These are phyloP conservation scores for Seriola quinqueradiata DNA, from an alignment of 2,113 vertebrate species.

Conservation along the genomic window DNA sequence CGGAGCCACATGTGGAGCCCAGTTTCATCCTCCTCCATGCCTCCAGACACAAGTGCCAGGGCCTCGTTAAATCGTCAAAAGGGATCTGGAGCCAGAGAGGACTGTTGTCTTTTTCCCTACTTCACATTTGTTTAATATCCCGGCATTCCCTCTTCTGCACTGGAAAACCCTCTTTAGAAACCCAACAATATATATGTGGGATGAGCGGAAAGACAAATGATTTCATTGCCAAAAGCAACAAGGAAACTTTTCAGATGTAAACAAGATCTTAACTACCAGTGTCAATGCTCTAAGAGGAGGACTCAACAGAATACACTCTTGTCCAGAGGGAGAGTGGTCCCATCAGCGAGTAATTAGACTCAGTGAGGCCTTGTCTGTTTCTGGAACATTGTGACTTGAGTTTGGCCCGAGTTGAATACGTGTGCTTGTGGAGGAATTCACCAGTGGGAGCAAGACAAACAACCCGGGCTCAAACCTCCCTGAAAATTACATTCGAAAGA, in stretches of 20 bases:
- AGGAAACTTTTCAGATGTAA: conserved; percentile 14
- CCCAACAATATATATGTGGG: not conserved
- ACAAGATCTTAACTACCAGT: not conserved
- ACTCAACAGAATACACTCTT: not conserved
- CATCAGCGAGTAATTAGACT: conserved; percentile 37
- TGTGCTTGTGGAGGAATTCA: conserved; percentile 51
- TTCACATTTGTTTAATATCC: conserved; percentile 10
- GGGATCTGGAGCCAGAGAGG: conserved; percentile 5
- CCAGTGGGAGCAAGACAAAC: conserved; percentile 38
- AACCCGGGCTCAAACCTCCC: conserved; percentile 10
- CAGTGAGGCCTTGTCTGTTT: conserved; percentile 39
- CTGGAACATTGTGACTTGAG: conserved; percentile 68
- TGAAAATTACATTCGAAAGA: not conserved
- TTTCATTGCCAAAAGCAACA: not conserved
- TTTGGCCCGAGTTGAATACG: conserved; percentile 61
- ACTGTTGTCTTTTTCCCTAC: not conserved
- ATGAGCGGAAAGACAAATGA: not conserved
- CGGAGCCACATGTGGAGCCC: conserved; percentile 38
- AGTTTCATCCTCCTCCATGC: conserved; percentile 27
- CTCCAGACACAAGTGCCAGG: conserved; percentile 29
- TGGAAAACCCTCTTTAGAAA: not conserved
- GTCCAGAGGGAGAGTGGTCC: conserved; percentile 10
- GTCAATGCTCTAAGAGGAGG: not conserved
- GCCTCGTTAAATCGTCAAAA: conserved; percentile 12
- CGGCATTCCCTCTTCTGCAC: not conserved